phyloP scores from a whole-genome alignment of 2,797 vertebrate species.

The Phylloscopus collybita region DNA sequence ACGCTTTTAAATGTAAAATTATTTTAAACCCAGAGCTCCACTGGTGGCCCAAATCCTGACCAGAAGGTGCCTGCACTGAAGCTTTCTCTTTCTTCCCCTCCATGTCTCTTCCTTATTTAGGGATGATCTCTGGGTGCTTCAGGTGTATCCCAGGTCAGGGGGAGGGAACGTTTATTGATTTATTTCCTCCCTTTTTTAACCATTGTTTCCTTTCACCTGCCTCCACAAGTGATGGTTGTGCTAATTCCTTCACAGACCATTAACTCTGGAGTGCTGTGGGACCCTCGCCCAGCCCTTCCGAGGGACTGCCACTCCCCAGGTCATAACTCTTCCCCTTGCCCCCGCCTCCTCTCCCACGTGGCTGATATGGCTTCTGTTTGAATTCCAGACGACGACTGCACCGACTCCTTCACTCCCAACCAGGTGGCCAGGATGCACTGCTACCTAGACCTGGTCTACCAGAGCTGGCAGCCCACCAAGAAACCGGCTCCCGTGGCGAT shows the following conservation, averaged over 20 bases:
- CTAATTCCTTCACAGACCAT: conserved; percentile 74
- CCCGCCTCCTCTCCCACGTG: not conserved
- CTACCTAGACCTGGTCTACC: conserved; percentile 96
- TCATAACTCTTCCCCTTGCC: not conserved
- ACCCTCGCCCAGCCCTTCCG: not conserved
- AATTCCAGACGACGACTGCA: conserved; percentile 92
- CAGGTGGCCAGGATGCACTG: conserved; percentile 99
- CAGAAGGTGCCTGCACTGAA: not conserved
- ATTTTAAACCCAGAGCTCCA: not conserved
- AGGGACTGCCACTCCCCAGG: not conserved
- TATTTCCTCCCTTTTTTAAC: not conserved
- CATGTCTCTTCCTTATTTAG: not conserved
- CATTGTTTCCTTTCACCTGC: conserved; percentile 62
- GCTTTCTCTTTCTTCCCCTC: not conserved
- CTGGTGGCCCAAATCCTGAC: not conserved
- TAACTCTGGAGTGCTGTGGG: conserved; percentile 52
- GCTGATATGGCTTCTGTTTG: not conserved
- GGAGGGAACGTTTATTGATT: not conserved
- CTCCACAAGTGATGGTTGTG: conserved; percentile 58
- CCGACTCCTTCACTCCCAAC: conserved; percentile 96
- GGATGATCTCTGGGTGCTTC: not conserved
- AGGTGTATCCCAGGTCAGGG: not conserved
- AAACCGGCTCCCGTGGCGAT: conserved; percentile 91
- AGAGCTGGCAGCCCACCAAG: conserved; percentile 89
- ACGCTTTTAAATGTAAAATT: not conserved